Percentiles rank a stretch among this genome's conserved stretches.
Evolutionary conservation across 1,140 invertebrate species (phyloP).

Genomic region (Gryllus bimaculatus): DNA sequence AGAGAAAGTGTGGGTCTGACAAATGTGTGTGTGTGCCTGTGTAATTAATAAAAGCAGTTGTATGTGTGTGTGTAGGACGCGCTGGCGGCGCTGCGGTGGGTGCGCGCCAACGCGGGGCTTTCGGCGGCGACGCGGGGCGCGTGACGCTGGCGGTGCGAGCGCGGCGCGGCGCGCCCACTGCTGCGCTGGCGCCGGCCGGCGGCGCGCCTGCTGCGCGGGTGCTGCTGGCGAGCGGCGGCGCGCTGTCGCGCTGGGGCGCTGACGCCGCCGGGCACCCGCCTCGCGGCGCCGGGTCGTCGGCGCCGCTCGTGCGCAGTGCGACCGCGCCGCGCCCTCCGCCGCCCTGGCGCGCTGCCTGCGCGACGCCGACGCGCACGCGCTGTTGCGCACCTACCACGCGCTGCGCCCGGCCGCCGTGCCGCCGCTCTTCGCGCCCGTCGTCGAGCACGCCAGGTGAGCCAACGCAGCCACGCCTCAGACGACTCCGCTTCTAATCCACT

Average conservation of each 20-base stretch:
- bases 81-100: not conserved
- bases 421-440: not conserved
- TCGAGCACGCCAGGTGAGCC: not conserved
- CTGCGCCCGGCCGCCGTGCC: not conserved
- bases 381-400: not conserved
- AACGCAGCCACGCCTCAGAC: too few species aligned
- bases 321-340: not conserved
- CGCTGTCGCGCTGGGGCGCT: not conserved
- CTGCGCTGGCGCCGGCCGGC: too few species aligned
- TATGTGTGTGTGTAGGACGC: not conserved
- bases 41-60: too few species aligned
- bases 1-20: too few species aligned
- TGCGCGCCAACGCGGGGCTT: not conserved
- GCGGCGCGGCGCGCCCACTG: not conserved
- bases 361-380: not conserved
- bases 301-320: not conserved
- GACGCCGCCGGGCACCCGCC: too few species aligned
- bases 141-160: not conserved
- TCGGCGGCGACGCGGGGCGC: not conserved
- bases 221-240: not conserved
- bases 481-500: too few species aligned
- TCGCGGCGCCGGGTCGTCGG: not conserved
- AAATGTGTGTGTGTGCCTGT: too few species aligned
- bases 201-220: not conserved
- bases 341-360: not conserved